Conservation (phyloP, 2,888 invertebrate genomes). For the Ceraclea dissimilis region DNA sequence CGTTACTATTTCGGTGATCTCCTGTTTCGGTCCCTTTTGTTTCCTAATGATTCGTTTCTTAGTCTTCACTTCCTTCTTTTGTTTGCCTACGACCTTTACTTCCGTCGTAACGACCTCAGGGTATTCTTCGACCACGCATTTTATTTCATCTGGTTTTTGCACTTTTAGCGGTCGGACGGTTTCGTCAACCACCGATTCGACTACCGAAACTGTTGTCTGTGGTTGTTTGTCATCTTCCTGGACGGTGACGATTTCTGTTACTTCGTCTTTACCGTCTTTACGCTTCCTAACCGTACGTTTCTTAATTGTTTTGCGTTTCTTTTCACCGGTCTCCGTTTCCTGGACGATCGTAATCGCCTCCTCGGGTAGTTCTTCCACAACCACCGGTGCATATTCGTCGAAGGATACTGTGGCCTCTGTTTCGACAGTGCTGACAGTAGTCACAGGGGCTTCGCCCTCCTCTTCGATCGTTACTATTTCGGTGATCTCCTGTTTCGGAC, state of each 20-base stretch:
- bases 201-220: no score
- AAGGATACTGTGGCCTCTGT: no score
- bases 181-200: no score
- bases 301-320: no score
- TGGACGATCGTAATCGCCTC: no score
- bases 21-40: conserved; percentile 28
- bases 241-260: conserved; percentile 34
- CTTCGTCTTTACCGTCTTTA: conserved; percentile 30
- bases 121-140: neutral
- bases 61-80: conserved; percentile 21
- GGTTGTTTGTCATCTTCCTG: conserved; percentile 14
- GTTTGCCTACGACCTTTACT: neutral
- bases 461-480: conserved; percentile 41
- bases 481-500: conserved; percentile 27
- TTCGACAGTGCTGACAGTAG: conserved; percentile 14
- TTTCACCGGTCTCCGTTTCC: no score
- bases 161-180: no score
- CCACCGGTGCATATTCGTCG: no score
- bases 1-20: conserved; percentile 35
- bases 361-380: no score
- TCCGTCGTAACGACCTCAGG: conserved; percentile 30
- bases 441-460: conserved; percentile 36
- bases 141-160: no score
- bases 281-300: conserved; percentile 26
- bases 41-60: conserved; percentile 37